A percentile compares a stretch with the other conserved stretches of the same genome.
Evolutionary conservation across 2,797 vertebrate species (phyloP).

Genomic region (Eulemur coronatus): DNA sequence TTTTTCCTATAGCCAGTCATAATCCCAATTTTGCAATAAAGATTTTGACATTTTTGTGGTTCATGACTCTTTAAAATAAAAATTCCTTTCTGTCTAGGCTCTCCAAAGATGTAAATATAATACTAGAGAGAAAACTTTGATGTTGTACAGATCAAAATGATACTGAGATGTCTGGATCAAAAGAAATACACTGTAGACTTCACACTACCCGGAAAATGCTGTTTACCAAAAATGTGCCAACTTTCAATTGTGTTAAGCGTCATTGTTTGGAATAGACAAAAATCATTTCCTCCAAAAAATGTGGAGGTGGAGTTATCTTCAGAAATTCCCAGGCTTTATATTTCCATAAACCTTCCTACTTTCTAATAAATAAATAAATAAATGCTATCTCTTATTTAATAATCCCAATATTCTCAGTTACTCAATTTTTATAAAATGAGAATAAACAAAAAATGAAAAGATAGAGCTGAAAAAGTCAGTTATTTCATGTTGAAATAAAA

Average conservation of each 20-base stretch:
- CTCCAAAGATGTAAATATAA: conserved; percentile 41
- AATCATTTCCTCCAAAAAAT: conserved; percentile 82
- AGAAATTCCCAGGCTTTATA: conserved; percentile 81
- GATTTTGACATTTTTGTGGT: conserved; percentile 19
- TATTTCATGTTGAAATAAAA: neutral
- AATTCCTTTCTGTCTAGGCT: conserved; percentile 18
- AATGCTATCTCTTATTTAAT: neutral
- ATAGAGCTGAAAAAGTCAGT: neutral
- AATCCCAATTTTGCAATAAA: neutral
- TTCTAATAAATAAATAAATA: conserved; percentile 38
- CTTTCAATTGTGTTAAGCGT: conserved; percentile 76
- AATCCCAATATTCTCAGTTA: neutral
- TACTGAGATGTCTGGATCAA: conserved; percentile 81
- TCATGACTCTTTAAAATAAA: conserved; percentile 54
- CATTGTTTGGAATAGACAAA: conserved; percentile 84
- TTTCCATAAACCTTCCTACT: conserved; percentile 74
- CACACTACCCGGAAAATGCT: conserved; percentile 81
- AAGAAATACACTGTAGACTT: conserved; percentile 75
- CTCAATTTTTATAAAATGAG: neutral
- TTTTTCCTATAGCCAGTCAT: conserved; percentile 36
- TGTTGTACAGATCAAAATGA: conserved; percentile 81
- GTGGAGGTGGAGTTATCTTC: conserved; percentile 77
- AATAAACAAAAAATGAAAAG: neutral
- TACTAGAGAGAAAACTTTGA: conserved; percentile 76
- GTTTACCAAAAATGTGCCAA: conserved; percentile 82